Percentiles rank a stretch among this genome's conserved stretches.
These are phyloP conservation scores for Gymnosoma rotundatum DNA, from an alignment of 2,888 invertebrate genomes.

Conservation along the genomic window DNA sequence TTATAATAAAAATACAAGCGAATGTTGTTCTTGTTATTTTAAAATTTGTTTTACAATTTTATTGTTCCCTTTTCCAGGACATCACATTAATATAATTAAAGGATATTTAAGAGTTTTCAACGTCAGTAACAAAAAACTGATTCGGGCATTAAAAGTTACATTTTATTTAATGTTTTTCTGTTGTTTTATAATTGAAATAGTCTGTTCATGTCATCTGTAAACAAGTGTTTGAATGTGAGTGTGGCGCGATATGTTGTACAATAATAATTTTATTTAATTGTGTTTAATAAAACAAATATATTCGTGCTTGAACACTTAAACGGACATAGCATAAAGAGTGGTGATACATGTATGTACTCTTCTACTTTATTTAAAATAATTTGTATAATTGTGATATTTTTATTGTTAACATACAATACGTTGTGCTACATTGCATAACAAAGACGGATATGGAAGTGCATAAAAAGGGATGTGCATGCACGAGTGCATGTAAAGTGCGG, in stretches of 20 bases:
- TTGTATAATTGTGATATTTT: slow-evolving; percentile 43
- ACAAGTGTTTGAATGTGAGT: neutral
- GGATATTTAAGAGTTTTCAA: slow-evolving; percentile 47
- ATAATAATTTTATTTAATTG: slow-evolving; percentile 63
- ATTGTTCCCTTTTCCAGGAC: neutral
- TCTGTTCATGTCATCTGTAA: slow-evolving; percentile 26
- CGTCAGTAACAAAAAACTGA: slow-evolving; percentile 15
- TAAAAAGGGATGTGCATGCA: slow-evolving; percentile 63
- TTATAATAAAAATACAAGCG: too few species aligned
- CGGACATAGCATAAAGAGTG: neutral
- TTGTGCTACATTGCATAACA: slow-evolving; percentile 56
- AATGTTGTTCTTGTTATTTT: too few species aligned
- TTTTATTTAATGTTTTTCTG: slow-evolving; percentile 19
- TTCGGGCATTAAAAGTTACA: slow-evolving; percentile 37
- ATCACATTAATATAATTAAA: slow-evolving; percentile 57
- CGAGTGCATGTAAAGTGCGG: slow-evolving; percentile 33
- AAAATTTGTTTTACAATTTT: neutral
- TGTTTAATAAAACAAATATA: slow-evolving; percentile 50
- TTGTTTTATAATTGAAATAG: neutral
- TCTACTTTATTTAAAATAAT: slow-evolving; percentile 30
- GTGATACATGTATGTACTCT: neutral
- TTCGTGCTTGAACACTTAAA: slow-evolving; percentile 26
- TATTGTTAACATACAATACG: slow-evolving; percentile 48
- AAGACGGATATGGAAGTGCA: slow-evolving; percentile 67
- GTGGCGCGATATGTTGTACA: neutral